These are phyloP conservation scores for Semotilus atromaculatus DNA, from an alignment of 2,797 vertebrate genomes.

Conservation along the genomic window DNA sequence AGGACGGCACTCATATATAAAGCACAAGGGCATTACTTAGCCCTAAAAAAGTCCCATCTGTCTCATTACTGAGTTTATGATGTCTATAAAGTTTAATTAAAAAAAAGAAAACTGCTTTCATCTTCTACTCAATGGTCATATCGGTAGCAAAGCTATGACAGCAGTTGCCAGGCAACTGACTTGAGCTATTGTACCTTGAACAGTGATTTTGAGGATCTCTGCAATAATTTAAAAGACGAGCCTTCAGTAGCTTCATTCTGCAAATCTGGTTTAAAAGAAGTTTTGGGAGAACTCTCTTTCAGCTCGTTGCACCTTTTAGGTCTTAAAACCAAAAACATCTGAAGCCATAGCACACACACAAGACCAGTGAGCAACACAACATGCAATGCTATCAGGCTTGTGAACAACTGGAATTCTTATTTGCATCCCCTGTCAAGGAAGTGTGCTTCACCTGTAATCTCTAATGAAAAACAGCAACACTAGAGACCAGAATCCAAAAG, in stretches of 20 bases:
- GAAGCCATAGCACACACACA: background rate
- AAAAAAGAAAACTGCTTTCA: background rate
- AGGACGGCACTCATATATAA: background rate
- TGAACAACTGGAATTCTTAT: slow-evolving; percentile 2
- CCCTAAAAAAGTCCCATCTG: slow-evolving; percentile 22
- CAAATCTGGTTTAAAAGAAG: background rate
- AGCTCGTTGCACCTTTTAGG: background rate
- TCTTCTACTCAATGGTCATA: slow-evolving; percentile 9
- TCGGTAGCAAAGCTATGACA: slow-evolving; percentile 36
- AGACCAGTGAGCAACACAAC: background rate
- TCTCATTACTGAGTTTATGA: slow-evolving; percentile 9
- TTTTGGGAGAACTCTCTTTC: background rate
- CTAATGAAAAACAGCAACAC: background rate
- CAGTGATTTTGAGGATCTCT: slow-evolving; percentile 14
- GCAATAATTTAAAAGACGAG: slow-evolving; percentile 27
- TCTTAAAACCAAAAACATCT: background rate
- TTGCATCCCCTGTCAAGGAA: background rate
- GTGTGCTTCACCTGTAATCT: background rate
- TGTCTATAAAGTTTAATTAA: slow-evolving; percentile 28
- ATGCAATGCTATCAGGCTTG: background rate
- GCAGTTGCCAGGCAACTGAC: slow-evolving; percentile 54
- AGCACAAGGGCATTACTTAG: slow-evolving; percentile 3
- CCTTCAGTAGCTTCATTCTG: slow-evolving; percentile 8
- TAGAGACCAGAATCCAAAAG: background rate
- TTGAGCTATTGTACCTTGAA: slow-evolving; percentile 39